phyloP scores from a whole-genome alignment of 2,797 vertebrate genomes.

The Poeciliopsis turneri region DNA sequence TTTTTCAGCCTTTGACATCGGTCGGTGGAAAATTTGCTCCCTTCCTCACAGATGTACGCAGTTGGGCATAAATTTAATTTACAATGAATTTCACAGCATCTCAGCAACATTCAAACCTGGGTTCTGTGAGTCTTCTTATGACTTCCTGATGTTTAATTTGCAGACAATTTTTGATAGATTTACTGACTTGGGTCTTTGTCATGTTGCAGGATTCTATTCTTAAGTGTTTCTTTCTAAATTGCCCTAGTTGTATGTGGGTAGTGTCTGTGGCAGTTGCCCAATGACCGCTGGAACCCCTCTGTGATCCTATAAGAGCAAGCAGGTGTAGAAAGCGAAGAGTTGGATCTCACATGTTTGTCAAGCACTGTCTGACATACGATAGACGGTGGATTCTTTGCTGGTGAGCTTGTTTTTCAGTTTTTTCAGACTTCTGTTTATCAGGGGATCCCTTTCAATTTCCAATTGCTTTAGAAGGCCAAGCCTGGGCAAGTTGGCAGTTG shows the following conservation, averaged over 20 bases:
- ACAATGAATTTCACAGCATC: not conserved
- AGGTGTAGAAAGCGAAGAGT: not conserved
- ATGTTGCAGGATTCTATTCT: not conserved
- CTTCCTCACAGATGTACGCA: not conserved
- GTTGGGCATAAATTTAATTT: not conserved
- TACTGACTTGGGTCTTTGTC: not conserved
- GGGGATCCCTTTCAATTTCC: not conserved
- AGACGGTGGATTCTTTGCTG: not conserved
- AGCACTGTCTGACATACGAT: not conserved
- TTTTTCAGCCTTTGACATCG: not conserved
- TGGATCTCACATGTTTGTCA: not conserved
- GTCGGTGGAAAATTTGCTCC: not conserved
- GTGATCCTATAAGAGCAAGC: not conserved
- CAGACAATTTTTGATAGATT: not conserved
- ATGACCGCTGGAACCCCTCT: not conserved
- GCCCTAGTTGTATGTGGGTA: not conserved
- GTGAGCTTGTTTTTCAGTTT: not conserved
- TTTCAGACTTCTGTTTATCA: not conserved
- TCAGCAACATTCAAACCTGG: not conserved
- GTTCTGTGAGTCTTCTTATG: not conserved
- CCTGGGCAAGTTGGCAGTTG: not conserved
- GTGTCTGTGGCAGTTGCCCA: too few relatives aligned
- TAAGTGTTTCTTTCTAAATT: not conserved
- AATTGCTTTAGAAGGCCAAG: not conserved
- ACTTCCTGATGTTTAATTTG: not conserved